These are phyloP conservation scores for Nemotelus pantherinus DNA, from an alignment of 2,888 invertebrate species.

Conservation along the genomic window DNA sequence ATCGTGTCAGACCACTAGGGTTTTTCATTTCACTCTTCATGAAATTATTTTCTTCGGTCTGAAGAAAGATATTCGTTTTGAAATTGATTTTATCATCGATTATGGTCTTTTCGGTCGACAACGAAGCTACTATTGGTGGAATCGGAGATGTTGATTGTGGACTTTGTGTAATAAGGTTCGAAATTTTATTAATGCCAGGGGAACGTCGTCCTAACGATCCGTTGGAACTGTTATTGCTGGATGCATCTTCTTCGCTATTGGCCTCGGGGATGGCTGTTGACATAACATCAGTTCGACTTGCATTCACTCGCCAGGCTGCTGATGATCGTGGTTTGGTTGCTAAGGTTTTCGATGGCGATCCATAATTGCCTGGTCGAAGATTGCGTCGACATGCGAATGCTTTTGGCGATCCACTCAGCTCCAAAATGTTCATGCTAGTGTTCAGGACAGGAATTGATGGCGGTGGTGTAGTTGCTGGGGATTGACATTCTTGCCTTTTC, in stretches of 20 bases:
- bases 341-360: conserved; percentile 68
- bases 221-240: conserved; percentile 71
- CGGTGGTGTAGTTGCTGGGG: conserved; percentile 45
- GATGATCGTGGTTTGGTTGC: conserved; percentile 71
- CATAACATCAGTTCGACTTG: conserved; percentile 82
- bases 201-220: conserved; percentile 70
- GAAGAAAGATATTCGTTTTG: conserved; percentile 63
- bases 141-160: background rate
- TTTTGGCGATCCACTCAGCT: conserved; percentile 77
- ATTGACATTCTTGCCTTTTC: conserved; percentile 53
- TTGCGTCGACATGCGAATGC: conserved; percentile 73
- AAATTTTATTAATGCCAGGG: conserved; percentile 48
- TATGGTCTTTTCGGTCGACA: conserved; percentile 57
- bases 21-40: conserved; percentile 61
- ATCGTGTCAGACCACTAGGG: conserved; percentile 61
- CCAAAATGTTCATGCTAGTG: conserved; percentile 72
- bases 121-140: conserved; percentile 63
- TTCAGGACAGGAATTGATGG: conserved; percentile 52
- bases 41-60: conserved; percentile 64
- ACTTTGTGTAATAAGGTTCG: conserved; percentile 47
- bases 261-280: conserved; percentile 89
- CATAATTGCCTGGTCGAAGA: conserved; percentile 66
- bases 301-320: conserved; percentile 78
- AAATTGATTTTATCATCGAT: conserved; percentile 59
- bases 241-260: conserved; percentile 78